Conservation (phyloP, 2,888 invertebrate genomes). For the Thecocarcelia acutangulata region DNA sequence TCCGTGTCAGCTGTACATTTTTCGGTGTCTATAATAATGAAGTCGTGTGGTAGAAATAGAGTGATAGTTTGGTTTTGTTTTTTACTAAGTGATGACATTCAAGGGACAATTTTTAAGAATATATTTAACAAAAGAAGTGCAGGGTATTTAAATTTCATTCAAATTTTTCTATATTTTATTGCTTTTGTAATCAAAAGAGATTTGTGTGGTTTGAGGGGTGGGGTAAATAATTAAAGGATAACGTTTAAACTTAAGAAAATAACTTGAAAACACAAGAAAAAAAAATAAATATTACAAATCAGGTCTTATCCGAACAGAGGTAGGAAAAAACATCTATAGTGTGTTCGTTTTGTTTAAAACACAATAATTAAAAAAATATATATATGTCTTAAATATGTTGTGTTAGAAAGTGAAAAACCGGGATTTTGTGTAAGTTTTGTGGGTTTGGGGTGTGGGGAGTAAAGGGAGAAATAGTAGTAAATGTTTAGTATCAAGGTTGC, state of each 20-base stretch:
- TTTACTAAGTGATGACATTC: conserved; percentile 61
- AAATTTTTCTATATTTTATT: neutral
- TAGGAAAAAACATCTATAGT: conserved; percentile 37
- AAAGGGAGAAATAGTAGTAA: conserved; percentile 40
- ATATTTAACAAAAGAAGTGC: conserved; percentile 38
- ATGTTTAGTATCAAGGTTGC: conserved; percentile 62
- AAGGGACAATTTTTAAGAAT: conserved; percentile 43
- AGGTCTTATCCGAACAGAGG: neutral
- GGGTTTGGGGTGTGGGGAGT: conserved; percentile 63
- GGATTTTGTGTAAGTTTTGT: conserved; percentile 29
- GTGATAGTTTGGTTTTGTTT: conserved; percentile 73
- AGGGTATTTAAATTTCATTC: conserved; percentile 11
- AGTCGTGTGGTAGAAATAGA: conserved; percentile 76
- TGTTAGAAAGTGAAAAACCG: conserved; percentile 20
- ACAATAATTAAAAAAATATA: conserved; percentile 54
- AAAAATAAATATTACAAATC: neutral
- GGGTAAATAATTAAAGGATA: conserved; percentile 10
- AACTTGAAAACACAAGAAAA: conserved; percentile 4
- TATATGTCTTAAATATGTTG: conserved; percentile 57
- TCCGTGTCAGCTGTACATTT: conserved; percentile 95
- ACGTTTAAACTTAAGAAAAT: conserved; percentile 48
- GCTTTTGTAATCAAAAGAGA: conserved; percentile 7
- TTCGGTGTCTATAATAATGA: conserved; percentile 84
- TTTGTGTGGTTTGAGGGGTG: conserved; percentile 10
- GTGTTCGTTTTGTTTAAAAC: conserved; percentile 25